Evolutionary conservation across 2,797 vertebrate species (phyloP).

Genomic region (Netta rufina): DNA sequence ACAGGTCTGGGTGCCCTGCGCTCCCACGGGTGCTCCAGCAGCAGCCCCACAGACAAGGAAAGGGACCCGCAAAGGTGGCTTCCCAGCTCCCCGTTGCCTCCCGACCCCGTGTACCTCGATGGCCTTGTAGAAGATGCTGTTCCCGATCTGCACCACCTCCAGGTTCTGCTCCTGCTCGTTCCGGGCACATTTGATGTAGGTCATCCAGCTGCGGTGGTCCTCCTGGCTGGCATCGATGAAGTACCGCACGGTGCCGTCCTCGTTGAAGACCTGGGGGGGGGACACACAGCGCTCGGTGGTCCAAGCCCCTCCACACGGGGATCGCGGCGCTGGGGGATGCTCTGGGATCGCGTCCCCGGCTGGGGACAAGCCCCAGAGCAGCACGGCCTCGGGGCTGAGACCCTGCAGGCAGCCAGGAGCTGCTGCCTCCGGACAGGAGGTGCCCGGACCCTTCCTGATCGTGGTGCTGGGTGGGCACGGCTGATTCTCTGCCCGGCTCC

Average conservation of each 20-base stretch:
- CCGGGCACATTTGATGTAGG: slow-evolving; percentile 96
- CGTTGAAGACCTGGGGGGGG: slow-evolving; percentile 89
- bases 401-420: fast-evolving
- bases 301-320: not conserved
- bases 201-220: slow-evolving; percentile 99
- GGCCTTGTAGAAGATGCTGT: slow-evolving; percentile 97
- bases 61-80: fast-evolving
- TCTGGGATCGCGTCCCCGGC: not conserved
- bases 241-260: slow-evolving; percentile 92
- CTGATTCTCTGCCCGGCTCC: not conserved
- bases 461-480: not conserved
- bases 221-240: slow-evolving; percentile 98
- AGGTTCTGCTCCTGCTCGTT: slow-evolving; percentile 98
- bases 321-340: not conserved
- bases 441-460: fast-evolving
- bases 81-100: fast-evolving
- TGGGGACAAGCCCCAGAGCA: not conserved
- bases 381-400: not conserved
- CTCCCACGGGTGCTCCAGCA: not conserved
- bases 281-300: fast-evolving
- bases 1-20: not conserved
- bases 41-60: not conserved
- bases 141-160: slow-evolving; percentile 96
- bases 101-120: slow-evolving; percentile 83
- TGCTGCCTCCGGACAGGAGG: not conserved